Base-by-base conservation (phyloP, 2,888 invertebrate species). In the Scaptomyza caliginosa region DNA sequence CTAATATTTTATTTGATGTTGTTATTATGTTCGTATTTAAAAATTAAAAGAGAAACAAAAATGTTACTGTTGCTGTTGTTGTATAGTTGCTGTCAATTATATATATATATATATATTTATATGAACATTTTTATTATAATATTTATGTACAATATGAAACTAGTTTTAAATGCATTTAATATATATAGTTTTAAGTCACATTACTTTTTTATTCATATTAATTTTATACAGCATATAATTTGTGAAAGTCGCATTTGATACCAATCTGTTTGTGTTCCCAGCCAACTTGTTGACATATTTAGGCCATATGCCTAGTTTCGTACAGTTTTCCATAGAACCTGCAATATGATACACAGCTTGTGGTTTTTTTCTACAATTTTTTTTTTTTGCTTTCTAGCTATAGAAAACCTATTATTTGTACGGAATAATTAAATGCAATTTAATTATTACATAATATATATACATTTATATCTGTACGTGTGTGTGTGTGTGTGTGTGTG, bases 1-100 rank as follows among this genome's bases (percentile, higher is more conserved):
- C 45, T 7, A 43, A 23, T 24, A 24, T 23, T 59, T 60, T 49
- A 67, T 80, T 77, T 76, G 69, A 65, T 83, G 84, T 83, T 72
- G 77, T 42, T 28, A 28, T 42, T 45, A 28, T 77, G 19, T 51
- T 55, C 42, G 57, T 60, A 62, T 24, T 4, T 21, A 28, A 23
- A 50, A 17, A 24, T 16, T 13, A 16, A 45, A 19, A 28, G 48
- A 23, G 46, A 17, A 24, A 21, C n/a, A 16, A 45, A 19, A 28
- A 43, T 43, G 58, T 77, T 62, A 32, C 40, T 45, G 34, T 56
- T 60, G 34, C 52, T 60, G 52, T 63, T 52, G 48, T 68, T 42
- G 60, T 74, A 51, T 59, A 55, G 55, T 57, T 49, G 45, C 45
- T 65, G 46, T 62, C 13, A 36, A 26, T n/a, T n/a, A n/a, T n/a